Evolutionary conservation across 1,140 invertebrate species (phyloP).

Genomic region (Helicoverpa zea): DNA sequence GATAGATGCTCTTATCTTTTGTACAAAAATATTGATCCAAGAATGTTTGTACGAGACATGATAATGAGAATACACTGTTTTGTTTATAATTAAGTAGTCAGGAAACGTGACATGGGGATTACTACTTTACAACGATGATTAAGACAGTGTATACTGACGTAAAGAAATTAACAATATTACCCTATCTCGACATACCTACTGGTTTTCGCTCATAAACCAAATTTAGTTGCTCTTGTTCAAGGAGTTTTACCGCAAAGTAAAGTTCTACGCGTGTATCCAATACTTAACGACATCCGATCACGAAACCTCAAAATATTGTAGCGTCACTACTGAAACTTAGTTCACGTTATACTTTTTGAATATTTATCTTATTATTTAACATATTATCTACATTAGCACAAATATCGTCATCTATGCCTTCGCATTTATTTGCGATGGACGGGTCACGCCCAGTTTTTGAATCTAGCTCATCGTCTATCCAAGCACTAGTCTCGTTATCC

Average conservation of each 20-base stretch:
- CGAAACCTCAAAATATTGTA: no score
- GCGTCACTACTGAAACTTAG: no score
- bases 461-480: no score
- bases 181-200: not conserved
- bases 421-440: no score
- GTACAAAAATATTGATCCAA: conserved; percentile 63
- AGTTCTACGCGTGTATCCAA: not conserved
- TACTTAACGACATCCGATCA: no score
- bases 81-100: conserved; percentile 46
- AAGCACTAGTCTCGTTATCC: no score
- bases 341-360: no score
- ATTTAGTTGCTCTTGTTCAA: not conserved
- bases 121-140: conserved; percentile 28
- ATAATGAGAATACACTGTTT: conserved; percentile 43
- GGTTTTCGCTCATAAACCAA: not conserved
- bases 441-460: no score
- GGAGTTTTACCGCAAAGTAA: not conserved
- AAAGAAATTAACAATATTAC: conserved; percentile 27
- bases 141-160: not conserved
- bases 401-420: no score
- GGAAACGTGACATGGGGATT: conserved; percentile 40
- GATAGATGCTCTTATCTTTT: conserved; percentile 8
- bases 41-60: conserved; percentile 54
- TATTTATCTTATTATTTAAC: no score
- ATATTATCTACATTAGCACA: no score